phyloP scores from a whole-genome alignment of 2,797 vertebrate genomes.

The Girardinus metallicus region DNA sequence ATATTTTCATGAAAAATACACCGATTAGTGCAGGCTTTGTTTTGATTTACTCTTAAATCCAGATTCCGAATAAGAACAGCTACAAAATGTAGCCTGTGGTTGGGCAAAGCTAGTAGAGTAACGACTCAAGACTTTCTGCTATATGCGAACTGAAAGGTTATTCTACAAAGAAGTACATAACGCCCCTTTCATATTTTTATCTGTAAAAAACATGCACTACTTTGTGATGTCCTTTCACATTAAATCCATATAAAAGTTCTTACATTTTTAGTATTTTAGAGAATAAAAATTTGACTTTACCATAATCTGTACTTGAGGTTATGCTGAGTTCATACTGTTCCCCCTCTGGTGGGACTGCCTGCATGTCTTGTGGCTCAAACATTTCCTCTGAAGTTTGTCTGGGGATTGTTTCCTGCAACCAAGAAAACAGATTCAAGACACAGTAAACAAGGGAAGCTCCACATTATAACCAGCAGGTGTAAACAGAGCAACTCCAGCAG shows the following conservation, averaged over 20 bases:
- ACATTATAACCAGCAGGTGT: background rate
- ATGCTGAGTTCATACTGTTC: background rate
- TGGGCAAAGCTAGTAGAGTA: background rate
- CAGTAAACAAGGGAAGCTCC: background rate
- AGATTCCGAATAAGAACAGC: background rate
- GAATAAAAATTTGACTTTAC: background rate
- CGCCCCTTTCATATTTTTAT: background rate
- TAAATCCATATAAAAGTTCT: background rate
- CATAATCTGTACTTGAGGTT: background rate
- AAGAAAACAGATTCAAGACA: background rate
- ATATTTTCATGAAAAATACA: background rate
- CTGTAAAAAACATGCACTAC: background rate
- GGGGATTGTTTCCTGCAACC: background rate
- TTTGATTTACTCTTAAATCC: background rate
- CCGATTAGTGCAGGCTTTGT: background rate
- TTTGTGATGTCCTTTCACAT: background rate
- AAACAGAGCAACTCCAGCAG: background rate
- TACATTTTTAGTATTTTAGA: background rate
- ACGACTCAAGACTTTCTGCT: background rate
- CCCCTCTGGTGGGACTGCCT: background rate
- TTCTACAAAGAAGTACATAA: background rate
- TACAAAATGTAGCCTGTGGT: background rate
- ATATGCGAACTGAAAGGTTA: background rate
- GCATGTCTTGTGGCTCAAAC: background rate
- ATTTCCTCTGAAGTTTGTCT: background rate